A percentile compares a stretch with the other conserved stretches of the same genome.
phyloP scores from a whole-genome alignment of 2,113 vertebrate species.

The Entomyzon cyanotis region DNA sequence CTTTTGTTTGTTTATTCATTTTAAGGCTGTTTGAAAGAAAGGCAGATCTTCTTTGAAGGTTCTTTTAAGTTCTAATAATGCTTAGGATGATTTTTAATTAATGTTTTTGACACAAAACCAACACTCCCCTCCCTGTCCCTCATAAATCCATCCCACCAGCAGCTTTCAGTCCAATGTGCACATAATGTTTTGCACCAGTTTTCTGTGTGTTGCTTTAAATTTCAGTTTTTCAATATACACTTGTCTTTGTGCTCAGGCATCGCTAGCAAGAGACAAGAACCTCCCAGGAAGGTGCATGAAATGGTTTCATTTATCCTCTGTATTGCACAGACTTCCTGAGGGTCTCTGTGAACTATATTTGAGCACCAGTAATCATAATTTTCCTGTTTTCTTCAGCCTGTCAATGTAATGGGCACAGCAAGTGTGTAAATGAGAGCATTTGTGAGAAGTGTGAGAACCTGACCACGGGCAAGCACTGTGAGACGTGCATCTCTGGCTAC shows the following conservation, averaged over 20 bases:
- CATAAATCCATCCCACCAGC: not conserved
- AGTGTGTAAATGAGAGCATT: constrained; percentile 90
- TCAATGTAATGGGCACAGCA: constrained; percentile 97
- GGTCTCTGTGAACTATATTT: fast-evolving
- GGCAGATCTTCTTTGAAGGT: not conserved
- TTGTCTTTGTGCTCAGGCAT: fast-evolving
- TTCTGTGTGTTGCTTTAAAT: not conserved
- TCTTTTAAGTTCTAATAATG: not conserved
- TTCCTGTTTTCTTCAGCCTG: constrained; percentile 79
- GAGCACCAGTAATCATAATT: not conserved
- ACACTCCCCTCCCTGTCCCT: not conserved
- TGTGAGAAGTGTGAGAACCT: constrained; percentile 97
- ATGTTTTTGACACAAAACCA: not conserved
- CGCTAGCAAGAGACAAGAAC: fast-evolving
- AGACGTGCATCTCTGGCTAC: constrained; percentile 93
- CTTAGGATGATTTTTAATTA: not conserved
- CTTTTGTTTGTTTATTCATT: not conserved
- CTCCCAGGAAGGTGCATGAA: not conserved
- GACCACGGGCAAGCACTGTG: constrained; percentile 92
- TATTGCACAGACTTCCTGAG: fast-evolving
- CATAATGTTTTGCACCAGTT: not conserved
- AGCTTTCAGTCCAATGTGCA: not conserved
- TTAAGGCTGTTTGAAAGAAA: not conserved
- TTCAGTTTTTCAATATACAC: fast-evolving
- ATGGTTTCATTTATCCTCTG: not conserved